phyloP scores from a whole-genome alignment of 2,888 invertebrate species.

The Meghimatium bilineatum region DNA sequence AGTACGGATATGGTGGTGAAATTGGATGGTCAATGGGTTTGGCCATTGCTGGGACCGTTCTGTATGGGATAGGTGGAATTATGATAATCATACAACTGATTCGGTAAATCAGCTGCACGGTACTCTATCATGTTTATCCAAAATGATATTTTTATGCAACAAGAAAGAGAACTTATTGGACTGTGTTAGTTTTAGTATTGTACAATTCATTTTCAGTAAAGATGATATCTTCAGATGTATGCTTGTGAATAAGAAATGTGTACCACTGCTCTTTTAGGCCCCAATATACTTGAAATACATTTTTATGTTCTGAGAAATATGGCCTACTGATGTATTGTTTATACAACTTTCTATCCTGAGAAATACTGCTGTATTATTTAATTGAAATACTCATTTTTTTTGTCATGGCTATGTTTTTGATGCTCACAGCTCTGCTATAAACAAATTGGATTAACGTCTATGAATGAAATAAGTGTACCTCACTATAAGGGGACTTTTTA shows the following conservation, averaged over 20 bases:
- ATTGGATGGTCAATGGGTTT: constrained; percentile 71
- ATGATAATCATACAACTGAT: constrained; percentile 59
- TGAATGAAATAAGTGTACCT: no score
- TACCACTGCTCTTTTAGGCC: no score
- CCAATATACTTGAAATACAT: no score
- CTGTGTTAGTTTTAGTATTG: background rate
- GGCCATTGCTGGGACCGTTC: constrained; percentile 65
- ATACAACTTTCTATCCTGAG: no score
- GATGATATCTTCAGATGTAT: background rate
- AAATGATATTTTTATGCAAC: background rate
- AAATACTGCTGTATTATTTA: no score
- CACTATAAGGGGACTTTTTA: no score
- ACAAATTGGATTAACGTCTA: no score
- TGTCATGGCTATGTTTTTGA: no score
- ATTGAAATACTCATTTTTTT: no score
- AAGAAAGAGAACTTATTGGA: background rate
- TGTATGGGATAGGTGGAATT: constrained; percentile 64
- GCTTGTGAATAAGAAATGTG: background rate
- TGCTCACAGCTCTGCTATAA: no score
- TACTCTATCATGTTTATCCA: background rate
- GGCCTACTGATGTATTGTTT: no score
- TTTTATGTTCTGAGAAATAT: no score
- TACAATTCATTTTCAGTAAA: background rate
- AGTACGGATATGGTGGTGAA: constrained; percentile 37
- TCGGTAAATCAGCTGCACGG: constrained; percentile 8